phyloP scores from a whole-genome alignment of 2,888 invertebrate species.

The Melipona beecheii region DNA sequence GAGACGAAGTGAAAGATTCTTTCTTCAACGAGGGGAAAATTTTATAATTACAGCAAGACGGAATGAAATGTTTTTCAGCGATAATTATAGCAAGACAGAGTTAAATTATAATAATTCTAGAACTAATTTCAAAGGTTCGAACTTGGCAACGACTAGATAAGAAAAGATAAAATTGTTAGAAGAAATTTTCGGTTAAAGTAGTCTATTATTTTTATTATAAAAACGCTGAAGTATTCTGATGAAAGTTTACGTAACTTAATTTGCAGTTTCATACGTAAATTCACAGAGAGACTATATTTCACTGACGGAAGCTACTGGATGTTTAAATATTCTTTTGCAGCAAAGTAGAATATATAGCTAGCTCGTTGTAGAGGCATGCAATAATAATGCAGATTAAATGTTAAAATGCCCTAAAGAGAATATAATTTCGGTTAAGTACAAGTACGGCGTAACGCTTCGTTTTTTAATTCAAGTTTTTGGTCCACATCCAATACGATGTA shows the following conservation, averaged over 20 bases:
- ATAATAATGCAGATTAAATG: neutral
- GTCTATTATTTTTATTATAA: accelerated
- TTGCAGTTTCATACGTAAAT: neutral
- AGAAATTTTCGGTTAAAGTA: neutral
- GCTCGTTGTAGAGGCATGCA: neutral
- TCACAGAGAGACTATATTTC: neutral
- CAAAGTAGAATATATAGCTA: neutral
- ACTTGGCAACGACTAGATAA: neutral
- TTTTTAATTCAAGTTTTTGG: neutral
- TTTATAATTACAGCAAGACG: neutral
- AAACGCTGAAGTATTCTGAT: too few species aligned
- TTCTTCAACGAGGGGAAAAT: neutral
- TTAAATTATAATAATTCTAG: too few species aligned
- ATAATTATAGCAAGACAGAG: neutral
- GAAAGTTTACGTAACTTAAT: neutral
- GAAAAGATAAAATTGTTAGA: neutral
- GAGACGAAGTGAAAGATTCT: neutral
- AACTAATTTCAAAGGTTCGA: too few species aligned
- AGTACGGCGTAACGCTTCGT: neutral
- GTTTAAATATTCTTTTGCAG: neutral
- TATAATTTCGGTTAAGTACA: neutral
- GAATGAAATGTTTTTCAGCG: neutral
- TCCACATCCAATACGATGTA: neutral
- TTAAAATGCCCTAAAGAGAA: neutral
- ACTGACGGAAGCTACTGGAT: neutral